phyloP scores from a whole-genome alignment of 2,113 vertebrate genomes.

The Notiomystis cincta region DNA sequence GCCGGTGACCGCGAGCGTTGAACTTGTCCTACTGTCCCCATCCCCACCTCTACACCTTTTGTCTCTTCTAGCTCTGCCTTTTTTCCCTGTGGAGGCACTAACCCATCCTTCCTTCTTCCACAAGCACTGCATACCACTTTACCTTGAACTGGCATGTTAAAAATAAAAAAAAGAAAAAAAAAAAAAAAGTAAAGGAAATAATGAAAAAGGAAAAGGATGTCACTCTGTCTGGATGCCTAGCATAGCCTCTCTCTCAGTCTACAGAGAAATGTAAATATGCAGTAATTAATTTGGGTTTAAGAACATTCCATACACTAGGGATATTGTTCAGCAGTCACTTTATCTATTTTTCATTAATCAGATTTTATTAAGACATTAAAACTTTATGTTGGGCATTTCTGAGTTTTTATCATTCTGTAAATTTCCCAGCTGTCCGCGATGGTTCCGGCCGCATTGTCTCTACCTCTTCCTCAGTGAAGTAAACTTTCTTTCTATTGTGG shows the following conservation, averaged over 20 bases:
- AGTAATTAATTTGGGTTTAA: slow-evolving; percentile 51
- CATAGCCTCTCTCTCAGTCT: neutral
- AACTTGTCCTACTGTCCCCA: neutral
- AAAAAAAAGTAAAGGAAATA: neutral
- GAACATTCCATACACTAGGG: slow-evolving; percentile 39
- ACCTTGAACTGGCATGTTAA: neutral
- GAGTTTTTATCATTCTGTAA: slow-evolving; percentile 10
- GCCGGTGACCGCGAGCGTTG: neutral
- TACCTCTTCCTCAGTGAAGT: neutral
- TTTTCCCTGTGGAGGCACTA: neutral
- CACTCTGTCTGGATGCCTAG: slow-evolving; percentile 10
- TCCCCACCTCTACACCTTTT: neutral
- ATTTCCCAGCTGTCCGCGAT: neutral
- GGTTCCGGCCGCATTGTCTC: neutral
- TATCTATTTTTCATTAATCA: slow-evolving; percentile 58
- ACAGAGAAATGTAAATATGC: slow-evolving; percentile 54
- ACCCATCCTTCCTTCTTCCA: neutral
- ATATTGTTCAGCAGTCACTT: slow-evolving; percentile 47
- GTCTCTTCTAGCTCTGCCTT: neutral
- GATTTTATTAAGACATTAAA: slow-evolving; percentile 55
- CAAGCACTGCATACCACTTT: neutral
- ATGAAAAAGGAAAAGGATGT: neutral
- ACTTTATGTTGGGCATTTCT: slow-evolving; percentile 31
- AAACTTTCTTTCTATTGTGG: neutral
- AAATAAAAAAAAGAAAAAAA: neutral